Evolutionary conservation across 2,888 invertebrate species (phyloP).

Genomic region (Chirona hameri): DNA sequence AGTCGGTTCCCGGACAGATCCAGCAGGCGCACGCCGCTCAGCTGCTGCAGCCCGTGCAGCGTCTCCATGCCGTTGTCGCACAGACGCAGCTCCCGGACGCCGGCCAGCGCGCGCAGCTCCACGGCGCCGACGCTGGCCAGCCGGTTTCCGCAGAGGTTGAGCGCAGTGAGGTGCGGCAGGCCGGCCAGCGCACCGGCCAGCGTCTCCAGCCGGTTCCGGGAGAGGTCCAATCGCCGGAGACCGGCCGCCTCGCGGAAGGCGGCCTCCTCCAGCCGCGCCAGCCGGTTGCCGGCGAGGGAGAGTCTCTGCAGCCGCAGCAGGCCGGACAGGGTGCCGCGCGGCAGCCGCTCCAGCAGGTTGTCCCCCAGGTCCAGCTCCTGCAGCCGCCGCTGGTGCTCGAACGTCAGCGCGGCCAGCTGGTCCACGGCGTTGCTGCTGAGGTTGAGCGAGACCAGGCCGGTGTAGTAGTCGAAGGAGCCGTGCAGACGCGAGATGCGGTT

Average conservation of each 20-base stretch:
- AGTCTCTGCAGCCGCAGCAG: neutral
- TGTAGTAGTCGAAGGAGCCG: conserved; percentile 22
- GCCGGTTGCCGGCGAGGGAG: neutral
- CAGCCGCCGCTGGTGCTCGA: conserved; percentile 29
- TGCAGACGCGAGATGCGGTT: conserved; percentile 2
- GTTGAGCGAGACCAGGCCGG: neutral
- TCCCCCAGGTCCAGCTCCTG: neutral
- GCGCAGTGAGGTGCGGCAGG: neutral
- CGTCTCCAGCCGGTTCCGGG: neutral
- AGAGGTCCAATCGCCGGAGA: neutral
- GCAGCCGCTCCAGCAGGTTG: neutral
- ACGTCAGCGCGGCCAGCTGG: conserved; percentile 10
- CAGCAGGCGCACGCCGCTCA: neutral
- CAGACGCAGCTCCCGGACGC: neutral
- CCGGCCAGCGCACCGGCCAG: neutral
- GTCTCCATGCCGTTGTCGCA: neutral
- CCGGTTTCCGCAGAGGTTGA: neutral
- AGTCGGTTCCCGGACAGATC: neutral
- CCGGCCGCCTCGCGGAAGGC: neutral
- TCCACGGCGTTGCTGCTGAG: neutral
- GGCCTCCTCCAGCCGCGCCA: neutral
- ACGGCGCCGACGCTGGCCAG: neutral
- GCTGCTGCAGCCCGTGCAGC: neutral
- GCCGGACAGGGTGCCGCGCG: neutral
- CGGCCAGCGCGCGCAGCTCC: neutral